Percentiles rank a stretch among this genome's conserved stretches.
phyloP scores from a whole-genome alignment of 2,797 vertebrate genomes.

The Remorina albescens region DNA sequence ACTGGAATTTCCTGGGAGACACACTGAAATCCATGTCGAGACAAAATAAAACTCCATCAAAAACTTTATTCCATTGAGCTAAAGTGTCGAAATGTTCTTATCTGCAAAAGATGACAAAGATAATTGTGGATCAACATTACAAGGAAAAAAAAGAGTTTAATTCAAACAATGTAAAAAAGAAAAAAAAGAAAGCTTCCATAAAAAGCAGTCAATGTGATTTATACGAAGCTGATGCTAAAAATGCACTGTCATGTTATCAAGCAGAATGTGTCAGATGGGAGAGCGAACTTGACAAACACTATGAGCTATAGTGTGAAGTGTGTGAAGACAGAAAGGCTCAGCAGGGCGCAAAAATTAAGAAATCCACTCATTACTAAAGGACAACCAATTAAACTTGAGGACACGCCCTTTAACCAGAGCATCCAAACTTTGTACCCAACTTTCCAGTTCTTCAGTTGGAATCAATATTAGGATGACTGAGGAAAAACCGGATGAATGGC shows the following conservation, averaged over 20 bases:
- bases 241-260: slow-evolving; percentile 65
- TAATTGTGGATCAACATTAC: slow-evolving; percentile 22
- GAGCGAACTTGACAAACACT: slow-evolving; percentile 63
- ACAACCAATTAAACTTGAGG: slow-evolving; percentile 72
- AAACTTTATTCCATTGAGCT: slow-evolving; percentile 50
- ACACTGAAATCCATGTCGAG: slow-evolving; percentile 62
- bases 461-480: slow-evolving; percentile 52
- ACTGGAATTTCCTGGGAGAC: slow-evolving; percentile 78
- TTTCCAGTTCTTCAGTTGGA: slow-evolving; percentile 49
- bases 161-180: not conserved
- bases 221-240: slow-evolving; percentile 55
- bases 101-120: slow-evolving; percentile 32
- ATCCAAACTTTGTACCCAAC: slow-evolving; percentile 45
- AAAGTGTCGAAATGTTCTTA: slow-evolving; percentile 39
- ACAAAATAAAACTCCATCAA: slow-evolving; percentile 60
- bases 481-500: slow-evolving; percentile 25
- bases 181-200: slow-evolving; percentile 11
- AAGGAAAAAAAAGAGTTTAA: slow-evolving; percentile 3
- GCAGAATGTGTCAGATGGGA: slow-evolving; percentile 65
- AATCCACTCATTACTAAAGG: slow-evolving; percentile 66
- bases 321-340: slow-evolving; percentile 30
- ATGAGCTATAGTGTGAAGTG: slow-evolving; percentile 57
- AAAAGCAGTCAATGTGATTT: slow-evolving; percentile 41
- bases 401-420: slow-evolving; percentile 55
- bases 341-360: slow-evolving; percentile 54